Base-by-base conservation (phyloP, 2,797 vertebrate genomes). In the Pantherophis vulpinus region DNA sequence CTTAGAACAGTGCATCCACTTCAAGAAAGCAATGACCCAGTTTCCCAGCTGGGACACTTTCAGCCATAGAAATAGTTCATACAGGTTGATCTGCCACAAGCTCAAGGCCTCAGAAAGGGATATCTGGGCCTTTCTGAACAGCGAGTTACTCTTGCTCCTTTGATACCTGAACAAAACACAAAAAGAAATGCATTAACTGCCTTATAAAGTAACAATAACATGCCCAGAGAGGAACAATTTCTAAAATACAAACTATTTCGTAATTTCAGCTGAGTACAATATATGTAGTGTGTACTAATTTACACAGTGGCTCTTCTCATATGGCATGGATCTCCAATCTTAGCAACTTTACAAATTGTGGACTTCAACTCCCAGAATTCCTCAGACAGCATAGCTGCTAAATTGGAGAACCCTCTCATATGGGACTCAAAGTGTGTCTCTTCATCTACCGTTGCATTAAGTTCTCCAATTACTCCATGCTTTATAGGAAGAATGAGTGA, bases 1-100 rank as follows among this genome's bases (percentile, higher is more conserved):
- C 93, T 96, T 87, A 88, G 94, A 95, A 94, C 92, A 89, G 55
- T 97, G 97, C 88, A 98, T 94, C 95, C 96, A 94, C 87, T 95
- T 94, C 92, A 99, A 93, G 91, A 98, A 93, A 94, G 95, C 94
- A 61, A 91, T 86, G 94, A 99, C 60, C 98, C 98, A 98, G 95
- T 95, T 95, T 16, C 97, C 97, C 95, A 98, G 91, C 74, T 74
- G 20, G 11, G 98, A 98, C 60, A 97, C 97, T 95, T 97, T 98
- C 92, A 98, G 90, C 97, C 98, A 98, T 94, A 99, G 97, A 20
- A 98, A 94, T 54, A 99, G 95, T 97, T 99, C 98, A 42, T 98
- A 98, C 47, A 99, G 63, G 90, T 94, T 96, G 95, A 99, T 98
- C 94, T 98, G 98, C 98, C 98, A 98, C 74, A 99, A 97, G 94